Base-by-base conservation (phyloP, 2,797 vertebrate species). In the Mus spretus region DNA sequence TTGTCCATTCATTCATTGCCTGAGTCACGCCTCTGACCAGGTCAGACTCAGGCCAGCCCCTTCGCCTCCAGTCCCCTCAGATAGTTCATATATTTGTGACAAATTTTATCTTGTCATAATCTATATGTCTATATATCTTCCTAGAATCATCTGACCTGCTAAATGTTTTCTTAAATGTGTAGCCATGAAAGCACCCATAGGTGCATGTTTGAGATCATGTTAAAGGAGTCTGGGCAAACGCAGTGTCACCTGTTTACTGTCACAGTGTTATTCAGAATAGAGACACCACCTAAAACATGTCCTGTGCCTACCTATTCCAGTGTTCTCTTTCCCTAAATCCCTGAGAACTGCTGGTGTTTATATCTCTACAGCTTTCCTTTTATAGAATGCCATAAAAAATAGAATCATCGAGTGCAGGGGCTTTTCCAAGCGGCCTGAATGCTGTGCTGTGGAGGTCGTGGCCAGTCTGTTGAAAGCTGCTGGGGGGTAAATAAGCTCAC, bases 301-400 rank as follows among this genome's bases (percentile, higher is more conserved):
- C 28, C 40, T 9, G 12, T 3, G 44, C 22, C 47, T 78, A 65
- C 4, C 53, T 83, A 8, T 10, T 67, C 70, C 26, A 34, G 10
- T 11, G 11, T 84, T 24, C 65, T 31, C n/a, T 72, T 65, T 24
- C 31, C 47, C 65, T 61, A 50, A 55, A 79, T 34, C 74, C 70
- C 1, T 20, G 26, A 9, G 44, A 77, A 37, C 20, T 20, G 26
- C 63, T 67, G 6, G 72, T 96, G 80, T 80, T 84, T 96, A 67
- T 89, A 31, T 75, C 40, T 20, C 70, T 57, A 20, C 37, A 61
- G 44, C 37, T 88, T 86, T 67, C 31, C 74, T 90, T 95, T 93
- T 92, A 84, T 12, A 90, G 84, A 94, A 75, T 37, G 59, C 82
- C 47, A 78, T 47, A 84, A 83, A 96, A 61, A 82, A 83, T 14